Evolutionary conservation across 2,797 vertebrate species (phyloP).

Genomic region (Muraenolepis orangiensis): DNA sequence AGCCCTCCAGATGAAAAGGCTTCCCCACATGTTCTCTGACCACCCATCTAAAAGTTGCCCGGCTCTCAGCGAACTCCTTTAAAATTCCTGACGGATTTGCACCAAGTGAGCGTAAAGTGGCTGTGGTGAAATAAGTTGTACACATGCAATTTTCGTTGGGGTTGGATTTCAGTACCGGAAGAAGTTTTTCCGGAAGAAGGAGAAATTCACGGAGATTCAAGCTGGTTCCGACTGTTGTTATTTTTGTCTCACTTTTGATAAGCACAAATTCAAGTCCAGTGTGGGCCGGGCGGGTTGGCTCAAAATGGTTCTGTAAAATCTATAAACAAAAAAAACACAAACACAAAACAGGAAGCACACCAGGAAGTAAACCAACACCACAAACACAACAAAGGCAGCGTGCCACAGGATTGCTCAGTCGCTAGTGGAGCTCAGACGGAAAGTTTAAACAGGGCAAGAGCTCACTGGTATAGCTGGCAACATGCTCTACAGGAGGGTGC

Average conservation of each 20-base stretch:
- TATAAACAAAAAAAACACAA: too few relatives aligned
- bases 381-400: conserved; percentile 19
- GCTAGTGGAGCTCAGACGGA: conserved; percentile 27
- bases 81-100: conserved; percentile 37
- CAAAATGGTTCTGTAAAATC: neutral
- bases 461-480: conserved; percentile 51
- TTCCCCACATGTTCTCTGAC: conserved; percentile 46
- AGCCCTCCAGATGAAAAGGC: conserved; percentile 52
- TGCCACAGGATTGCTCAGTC: conserved; percentile 14
- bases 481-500: conserved; percentile 65
- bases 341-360: neutral
- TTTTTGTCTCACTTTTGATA: neutral
- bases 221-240: neutral
- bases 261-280: neutral
- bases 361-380: conserved; percentile 18
- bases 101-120: conserved; percentile 24
- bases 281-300: neutral
- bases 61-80: conserved; percentile 41
- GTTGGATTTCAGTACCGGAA: conserved; percentile 13
- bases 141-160: conserved; percentile 7
- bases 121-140: conserved; percentile 25
- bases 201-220: neutral
- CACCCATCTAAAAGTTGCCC: conserved; percentile 28
- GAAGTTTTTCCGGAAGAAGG: too few relatives aligned
- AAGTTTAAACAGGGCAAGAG: conserved; percentile 35